phyloP scores from a whole-genome alignment of 2,113 vertebrate genomes.

The Holacanthus passer region DNA sequence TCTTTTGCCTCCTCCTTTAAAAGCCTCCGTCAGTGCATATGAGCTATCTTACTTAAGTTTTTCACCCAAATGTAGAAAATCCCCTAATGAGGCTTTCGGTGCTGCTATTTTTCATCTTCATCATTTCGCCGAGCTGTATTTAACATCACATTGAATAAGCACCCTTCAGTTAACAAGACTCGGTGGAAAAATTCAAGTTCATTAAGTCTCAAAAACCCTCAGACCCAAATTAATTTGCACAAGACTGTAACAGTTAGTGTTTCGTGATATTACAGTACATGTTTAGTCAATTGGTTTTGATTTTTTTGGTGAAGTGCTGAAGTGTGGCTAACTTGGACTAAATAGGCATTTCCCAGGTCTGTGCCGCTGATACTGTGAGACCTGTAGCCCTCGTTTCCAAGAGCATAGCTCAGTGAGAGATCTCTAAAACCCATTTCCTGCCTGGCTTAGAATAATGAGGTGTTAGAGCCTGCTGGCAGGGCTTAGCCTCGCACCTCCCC shows the following conservation, averaged over 20 bases:
- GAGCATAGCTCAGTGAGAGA: conserved; percentile 63
- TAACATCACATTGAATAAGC: conserved; percentile 58
- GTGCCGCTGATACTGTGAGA: conserved; percentile 54
- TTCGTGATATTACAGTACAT: conserved; percentile 5
- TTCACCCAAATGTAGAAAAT: conserved; percentile 53
- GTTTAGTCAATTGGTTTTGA: conserved; percentile 13
- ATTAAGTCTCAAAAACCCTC: conserved; percentile 58
- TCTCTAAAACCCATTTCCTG: conserved; percentile 75
- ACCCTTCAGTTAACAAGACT: conserved; percentile 63
- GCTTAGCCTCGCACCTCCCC: conserved; percentile 66
- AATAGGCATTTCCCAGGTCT: conserved; percentile 45
- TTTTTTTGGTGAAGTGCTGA: conserved; percentile 28
- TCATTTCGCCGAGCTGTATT: conserved; percentile 58
- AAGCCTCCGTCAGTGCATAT: conserved; percentile 5
- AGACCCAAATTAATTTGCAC: conserved; percentile 59
- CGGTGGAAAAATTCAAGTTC: conserved; percentile 49
- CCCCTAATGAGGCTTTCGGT: conserved; percentile 61
- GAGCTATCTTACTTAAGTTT: conserved; percentile 27
- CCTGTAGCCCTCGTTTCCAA: conserved; percentile 54
- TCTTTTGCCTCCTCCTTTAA: conserved; percentile 4
- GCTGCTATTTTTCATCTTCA: conserved; percentile 60
- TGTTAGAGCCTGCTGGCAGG: conserved; percentile 75
- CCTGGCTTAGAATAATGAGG: conserved; percentile 77
- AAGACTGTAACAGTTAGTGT: conserved; percentile 41
- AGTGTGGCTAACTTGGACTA: conserved; percentile 38